Percentiles rank a stretch among this genome's conserved stretches.
phyloP scores from a whole-genome alignment of 2,797 vertebrate species.

The Scarus forsteni region DNA sequence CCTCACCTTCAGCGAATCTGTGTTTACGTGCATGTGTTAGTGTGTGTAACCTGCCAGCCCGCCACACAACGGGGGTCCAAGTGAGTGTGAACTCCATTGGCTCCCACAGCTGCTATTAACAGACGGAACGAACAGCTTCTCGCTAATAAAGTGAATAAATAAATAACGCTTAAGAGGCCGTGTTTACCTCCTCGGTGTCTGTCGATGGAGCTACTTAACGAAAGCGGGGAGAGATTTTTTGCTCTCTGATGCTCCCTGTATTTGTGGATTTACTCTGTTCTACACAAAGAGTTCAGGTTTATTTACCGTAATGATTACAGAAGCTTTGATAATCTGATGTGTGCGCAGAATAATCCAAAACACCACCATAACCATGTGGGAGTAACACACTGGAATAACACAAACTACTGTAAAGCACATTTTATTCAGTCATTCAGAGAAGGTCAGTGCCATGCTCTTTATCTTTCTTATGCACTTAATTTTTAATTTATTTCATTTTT shows the following conservation, averaged over 20 bases:
- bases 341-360: too few species aligned
- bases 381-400: too few species aligned
- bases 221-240: slow-evolving; percentile 29
- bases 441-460: too few species aligned
- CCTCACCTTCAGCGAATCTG: slow-evolving; percentile 29
- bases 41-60: slow-evolving; percentile 69
- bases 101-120: slow-evolving; percentile 79
- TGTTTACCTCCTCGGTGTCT: slow-evolving; percentile 71
- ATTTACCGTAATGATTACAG: not conserved
- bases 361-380: too few species aligned
- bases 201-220: slow-evolving; percentile 59
- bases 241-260: slow-evolving; percentile 4
- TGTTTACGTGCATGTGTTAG: slow-evolving; percentile 33
- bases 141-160: slow-evolving; percentile 81
- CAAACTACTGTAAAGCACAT: too few species aligned
- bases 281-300: not conserved
- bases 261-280: slow-evolving; percentile 26
- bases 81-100: slow-evolving; percentile 71
- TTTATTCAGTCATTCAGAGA: too few species aligned
- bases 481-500: too few species aligned
- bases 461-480: too few species aligned
- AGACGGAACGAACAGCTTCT: slow-evolving; percentile 73
- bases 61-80: slow-evolving; percentile 74
- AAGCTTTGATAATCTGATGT: not conserved
- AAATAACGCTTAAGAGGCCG: slow-evolving; percentile 72